Percentiles rank a stretch among this genome's conserved stretches.
phyloP scores from a whole-genome alignment of 2,113 vertebrate species.

The Ptilonorhynchus violaceus region DNA sequence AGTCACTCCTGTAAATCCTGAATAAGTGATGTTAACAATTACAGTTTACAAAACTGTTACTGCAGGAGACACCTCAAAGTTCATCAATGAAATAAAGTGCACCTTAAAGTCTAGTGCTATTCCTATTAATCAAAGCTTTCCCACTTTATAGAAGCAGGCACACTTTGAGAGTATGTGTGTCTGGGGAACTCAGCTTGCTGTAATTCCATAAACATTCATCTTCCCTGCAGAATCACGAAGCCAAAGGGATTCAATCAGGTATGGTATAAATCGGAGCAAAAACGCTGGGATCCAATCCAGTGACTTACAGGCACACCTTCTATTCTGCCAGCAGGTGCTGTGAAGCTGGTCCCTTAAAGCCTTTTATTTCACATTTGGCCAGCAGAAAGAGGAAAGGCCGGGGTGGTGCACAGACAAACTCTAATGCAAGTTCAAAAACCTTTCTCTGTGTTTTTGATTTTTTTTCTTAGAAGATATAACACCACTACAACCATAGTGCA shows the following conservation, averaged over 20 bases:
- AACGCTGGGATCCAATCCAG: not conserved
- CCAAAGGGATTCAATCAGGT: not conserved
- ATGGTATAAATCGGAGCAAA: not conserved
- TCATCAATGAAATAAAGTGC: conserved; percentile 40
- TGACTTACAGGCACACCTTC: not conserved
- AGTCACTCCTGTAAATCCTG: conserved; percentile 28
- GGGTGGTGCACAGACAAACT: not conserved
- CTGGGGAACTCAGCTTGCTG: not conserved
- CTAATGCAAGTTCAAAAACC: not conserved
- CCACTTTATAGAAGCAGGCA: not conserved
- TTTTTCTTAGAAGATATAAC: not conserved
- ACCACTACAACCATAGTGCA: not conserved
- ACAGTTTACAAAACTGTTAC: conserved; percentile 28
- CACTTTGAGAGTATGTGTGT: not conserved
- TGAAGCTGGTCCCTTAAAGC: not conserved
- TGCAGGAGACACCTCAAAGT: conserved; percentile 36
- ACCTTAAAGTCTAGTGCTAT: not conserved
- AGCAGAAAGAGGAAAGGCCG: not conserved
- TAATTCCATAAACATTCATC: not conserved
- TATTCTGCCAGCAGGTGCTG: accelerated
- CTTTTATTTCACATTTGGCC: not conserved
- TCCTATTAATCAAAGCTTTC: conserved; percentile 37
- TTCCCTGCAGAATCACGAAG: not conserved
- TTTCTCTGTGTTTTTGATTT: not conserved
- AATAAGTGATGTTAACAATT: not conserved